Base-by-base conservation (phyloP, 2,888 invertebrate genomes). In the Drosophila silvestris region DNA sequence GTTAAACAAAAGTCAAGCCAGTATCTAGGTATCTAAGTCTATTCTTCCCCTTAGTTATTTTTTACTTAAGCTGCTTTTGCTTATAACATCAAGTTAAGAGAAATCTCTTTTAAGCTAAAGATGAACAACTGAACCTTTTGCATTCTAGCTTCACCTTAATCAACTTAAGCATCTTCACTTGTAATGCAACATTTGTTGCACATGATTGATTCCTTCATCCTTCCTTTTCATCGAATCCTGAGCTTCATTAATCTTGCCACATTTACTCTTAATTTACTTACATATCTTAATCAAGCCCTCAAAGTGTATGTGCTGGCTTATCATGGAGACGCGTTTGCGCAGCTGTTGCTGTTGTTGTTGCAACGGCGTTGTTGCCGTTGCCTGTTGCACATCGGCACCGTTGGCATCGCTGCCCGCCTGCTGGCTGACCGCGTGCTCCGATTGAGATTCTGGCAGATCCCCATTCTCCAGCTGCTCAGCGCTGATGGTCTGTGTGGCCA, bases 221-320 rank as follows among this genome's bases (percentile, higher is more conserved):
- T 7, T 28, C 19, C 28, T 19, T 19, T 10, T 28, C 28, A 50
- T 9, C 5, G 19, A 5, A 19, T 16, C 1, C 10, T 28, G 19
- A 19, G 51, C 19, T 10, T 28, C 5, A 51, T 5, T 28, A 28
- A 51, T 4, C 1, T 5, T 51, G 9, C 5, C 28, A 19, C 14
- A 4, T n/a, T 32, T 14, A 2, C 4, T 16, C 16, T 1, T 6
- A 37, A 47, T 47, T 26, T 16, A 74, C 91, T 84, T 79, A 93
- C 93, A 93, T 75, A 93, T 92, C 81, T 91, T 89, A 32, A 93
- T 90, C 56, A 93, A 77, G 35, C 89, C 88, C 68, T 92, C 92
- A 50, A 92, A 93, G 62, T 91, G 92, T 28, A 81, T 91, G 75
- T 73, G 92, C 83, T 85, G 89, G 72, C 77, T 83, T 72, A 80